Evolutionary conservation across 1,140 invertebrate species (phyloP), one percentile per base, ranked within the genome.

Genomic region (Drosophila burlai): DNA sequence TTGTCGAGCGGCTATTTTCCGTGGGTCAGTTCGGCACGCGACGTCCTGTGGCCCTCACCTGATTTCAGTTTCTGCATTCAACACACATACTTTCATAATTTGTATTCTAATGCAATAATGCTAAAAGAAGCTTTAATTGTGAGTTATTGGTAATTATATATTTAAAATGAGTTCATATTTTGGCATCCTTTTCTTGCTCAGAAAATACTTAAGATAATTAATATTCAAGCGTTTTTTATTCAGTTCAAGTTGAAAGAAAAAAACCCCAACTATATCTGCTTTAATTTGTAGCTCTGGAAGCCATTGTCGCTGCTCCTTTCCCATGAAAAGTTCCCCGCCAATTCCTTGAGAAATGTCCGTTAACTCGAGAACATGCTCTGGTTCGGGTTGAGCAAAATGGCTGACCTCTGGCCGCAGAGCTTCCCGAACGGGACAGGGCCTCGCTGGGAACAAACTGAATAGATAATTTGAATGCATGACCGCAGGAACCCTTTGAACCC

Each of bases 381-480:
- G 69, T 76, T 76, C 45, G 63, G 52, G 67, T 76, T 85, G 49
- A 77, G 68, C 84, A 87, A 87, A 90, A 89, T 89, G 85, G 81
- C 85, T 90, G 85, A 89, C 79, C 85, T 82, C 50, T 18, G 52
- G 60, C 61, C 52, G 36, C 47, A 61, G 54, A 68, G 66, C 63
- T 63, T 67, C 61, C 36, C 63, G 59, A 60, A 58, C 76, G 57
- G 71, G 38, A 73, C 50, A 31, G 42, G 29, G 7, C 34, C 74
- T 16, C 24, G 46, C 52, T 73, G 81, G 57, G 45, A 66, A 75
- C 69, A 79, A 90, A 76, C 66, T 66, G 52, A 31, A 29, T 68
- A 90, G 78, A 81, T 90, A 89, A 89, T 90, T 89, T 85, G 78
- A 89, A 90, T 90, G 78, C 85, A 89, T 85, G 85, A 89, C 84